Percentiles rank a stretch among this genome's conserved stretches.
Conservation (phyloP, 2,113 vertebrate genomes). For the Gallinago media region DNA sequence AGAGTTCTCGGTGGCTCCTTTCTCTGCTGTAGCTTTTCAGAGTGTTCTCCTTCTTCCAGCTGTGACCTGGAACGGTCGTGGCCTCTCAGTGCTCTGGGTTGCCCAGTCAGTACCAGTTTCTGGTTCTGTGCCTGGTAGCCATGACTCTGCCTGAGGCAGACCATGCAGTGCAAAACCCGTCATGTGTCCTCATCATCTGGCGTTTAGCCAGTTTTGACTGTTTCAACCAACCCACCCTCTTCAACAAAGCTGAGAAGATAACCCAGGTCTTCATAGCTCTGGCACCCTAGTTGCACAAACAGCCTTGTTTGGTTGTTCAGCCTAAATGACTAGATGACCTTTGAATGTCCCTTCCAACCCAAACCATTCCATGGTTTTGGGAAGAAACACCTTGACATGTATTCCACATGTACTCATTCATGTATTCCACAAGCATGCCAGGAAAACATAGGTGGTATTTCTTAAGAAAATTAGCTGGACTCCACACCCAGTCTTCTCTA, state of each 20-base stretch:
- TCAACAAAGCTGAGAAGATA: not conserved
- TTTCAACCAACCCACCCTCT: not conserved
- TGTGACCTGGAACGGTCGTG: rapidly evolving
- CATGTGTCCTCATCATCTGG: not conserved
- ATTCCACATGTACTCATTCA: too few species aligned
- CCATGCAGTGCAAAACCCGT: not conserved
- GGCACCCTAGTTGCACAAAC: not conserved
- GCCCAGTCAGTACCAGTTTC: not conserved
- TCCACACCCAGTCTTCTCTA: not conserved
- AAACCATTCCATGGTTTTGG: not conserved
- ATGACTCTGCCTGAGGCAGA: rapidly evolving
- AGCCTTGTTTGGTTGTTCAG: not conserved
- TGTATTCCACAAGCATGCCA: not conserved
- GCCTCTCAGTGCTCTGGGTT: rapidly evolving
- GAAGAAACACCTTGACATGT: not conserved
- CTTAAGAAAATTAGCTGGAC: not conserved
- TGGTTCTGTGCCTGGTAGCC: not conserved
- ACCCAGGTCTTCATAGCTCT: not conserved
- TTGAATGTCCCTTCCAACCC: not conserved
- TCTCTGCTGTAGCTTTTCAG: not conserved
- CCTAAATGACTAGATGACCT: not conserved
- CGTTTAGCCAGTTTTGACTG: not conserved
- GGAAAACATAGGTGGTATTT: not conserved
- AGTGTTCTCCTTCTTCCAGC: not conserved
- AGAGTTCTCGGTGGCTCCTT: not conserved